Evolutionary conservation across 1,140 invertebrate species (phyloP).

Genomic region (Pogonognathellus flavescens): DNA sequence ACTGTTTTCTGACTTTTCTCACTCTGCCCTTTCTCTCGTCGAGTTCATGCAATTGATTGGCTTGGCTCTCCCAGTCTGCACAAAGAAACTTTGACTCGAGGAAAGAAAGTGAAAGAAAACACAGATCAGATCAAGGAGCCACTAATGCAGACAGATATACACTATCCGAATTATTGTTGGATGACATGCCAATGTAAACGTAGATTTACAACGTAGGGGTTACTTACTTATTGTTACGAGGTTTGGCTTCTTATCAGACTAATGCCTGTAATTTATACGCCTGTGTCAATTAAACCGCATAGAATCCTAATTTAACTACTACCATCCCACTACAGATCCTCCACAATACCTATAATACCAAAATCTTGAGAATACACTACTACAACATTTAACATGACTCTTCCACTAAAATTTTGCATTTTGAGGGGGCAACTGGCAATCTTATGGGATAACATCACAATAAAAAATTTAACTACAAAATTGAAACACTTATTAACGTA

Average conservation of each 20-base stretch:
- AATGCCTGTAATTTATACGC: slow-evolving; percentile 28
- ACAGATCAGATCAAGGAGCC: background rate
- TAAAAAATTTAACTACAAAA: too few relatives aligned
- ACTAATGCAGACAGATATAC: background rate
- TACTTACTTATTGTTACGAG: background rate
- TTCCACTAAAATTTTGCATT: too few relatives aligned
- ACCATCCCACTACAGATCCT: background rate
- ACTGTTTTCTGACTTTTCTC: slow-evolving; percentile 31
- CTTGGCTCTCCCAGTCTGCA: background rate
- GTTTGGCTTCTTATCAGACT: slow-evolving; percentile 3
- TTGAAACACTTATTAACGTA: too few relatives aligned
- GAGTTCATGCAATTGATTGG: slow-evolving; percentile 31
- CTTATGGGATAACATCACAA: too few relatives aligned
- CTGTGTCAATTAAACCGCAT: slow-evolving; percentile 18
- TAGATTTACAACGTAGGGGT: background rate
- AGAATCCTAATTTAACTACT: background rate
- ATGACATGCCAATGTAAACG: background rate
- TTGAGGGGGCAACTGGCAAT: too few relatives aligned
- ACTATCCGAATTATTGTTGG: background rate
- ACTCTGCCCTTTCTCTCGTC: slow-evolving; percentile 7
- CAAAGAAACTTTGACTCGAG: background rate
- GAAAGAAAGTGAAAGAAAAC: background rate
- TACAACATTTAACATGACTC: too few relatives aligned
- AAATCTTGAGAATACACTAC: too few relatives aligned
- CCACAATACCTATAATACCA: too few relatives aligned